Percentiles rank a stretch among this genome's conserved stretches.
These are phyloP conservation scores for Pseudachorutes palmiensis DNA, from an alignment of 1,140 invertebrate genomes.

Conservation along the genomic window DNA sequence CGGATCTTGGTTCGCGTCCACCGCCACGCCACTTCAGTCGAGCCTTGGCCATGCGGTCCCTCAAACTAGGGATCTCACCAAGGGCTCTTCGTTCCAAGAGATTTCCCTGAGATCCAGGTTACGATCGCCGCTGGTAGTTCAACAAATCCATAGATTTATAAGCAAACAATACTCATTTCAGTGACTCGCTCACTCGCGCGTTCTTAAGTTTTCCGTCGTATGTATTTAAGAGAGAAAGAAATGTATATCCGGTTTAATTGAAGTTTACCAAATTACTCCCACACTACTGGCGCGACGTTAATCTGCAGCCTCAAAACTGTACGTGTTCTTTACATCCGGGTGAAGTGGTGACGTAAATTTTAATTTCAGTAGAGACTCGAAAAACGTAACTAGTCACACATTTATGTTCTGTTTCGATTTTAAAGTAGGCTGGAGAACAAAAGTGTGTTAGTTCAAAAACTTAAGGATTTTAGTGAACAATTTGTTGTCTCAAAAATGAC, in stretches of 20 bases:
- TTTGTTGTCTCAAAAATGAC: neutral
- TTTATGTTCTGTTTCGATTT: neutral
- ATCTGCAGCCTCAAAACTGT: too few relatives aligned
- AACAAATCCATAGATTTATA: neutral
- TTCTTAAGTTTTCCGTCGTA: too few relatives aligned
- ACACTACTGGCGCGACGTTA: too few relatives aligned
- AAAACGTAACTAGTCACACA: conserved; percentile 1
- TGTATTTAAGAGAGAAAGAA: too few relatives aligned
- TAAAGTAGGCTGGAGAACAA: neutral
- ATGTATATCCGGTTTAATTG: too few relatives aligned
- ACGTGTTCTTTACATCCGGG: too few relatives aligned
- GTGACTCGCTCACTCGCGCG: too few relatives aligned
- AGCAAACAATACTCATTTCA: neutral
- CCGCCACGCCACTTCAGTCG: conserved; percentile 70
- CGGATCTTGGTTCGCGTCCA: conserved; percentile 54
- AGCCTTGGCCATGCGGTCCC: conserved; percentile 64
- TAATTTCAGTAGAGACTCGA: too few relatives aligned
- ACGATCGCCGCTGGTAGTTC: neutral
- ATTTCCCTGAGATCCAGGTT: conserved; percentile 20
- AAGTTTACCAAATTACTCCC: too few relatives aligned
- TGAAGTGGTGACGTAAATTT: too few relatives aligned
- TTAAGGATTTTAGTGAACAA: neutral
- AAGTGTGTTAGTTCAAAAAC: neutral
- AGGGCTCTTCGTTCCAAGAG: conserved; percentile 41
- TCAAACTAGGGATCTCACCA: conserved; percentile 49